phyloP scores from a whole-genome alignment of 2,888 invertebrate genomes.

The Philopedon plagiatum region DNA sequence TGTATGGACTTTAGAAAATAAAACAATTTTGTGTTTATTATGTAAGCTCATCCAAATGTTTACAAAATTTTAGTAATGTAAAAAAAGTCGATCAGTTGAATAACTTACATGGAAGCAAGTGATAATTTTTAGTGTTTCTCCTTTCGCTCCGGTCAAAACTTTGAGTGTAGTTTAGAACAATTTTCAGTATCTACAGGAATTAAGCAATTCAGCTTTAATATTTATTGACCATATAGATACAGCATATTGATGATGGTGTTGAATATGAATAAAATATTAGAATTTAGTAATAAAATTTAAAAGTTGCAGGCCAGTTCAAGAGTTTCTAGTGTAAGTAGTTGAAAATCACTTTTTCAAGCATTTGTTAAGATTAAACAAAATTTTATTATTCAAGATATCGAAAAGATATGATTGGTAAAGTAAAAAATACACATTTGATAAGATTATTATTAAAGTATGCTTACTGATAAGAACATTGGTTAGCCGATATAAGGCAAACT shows the following conservation, averaged over 20 bases:
- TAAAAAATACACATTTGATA: not conserved
- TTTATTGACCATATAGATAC: not conserved
- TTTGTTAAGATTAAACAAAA: not conserved
- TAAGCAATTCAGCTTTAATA: not conserved
- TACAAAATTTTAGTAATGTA: not conserved
- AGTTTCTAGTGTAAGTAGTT: conserved; percentile 8
- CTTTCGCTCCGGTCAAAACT: too few relatives aligned
- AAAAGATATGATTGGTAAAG: not conserved
- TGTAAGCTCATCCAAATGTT: too few relatives aligned
- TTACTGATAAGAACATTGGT: conserved; percentile 4
- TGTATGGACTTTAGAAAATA: not conserved
- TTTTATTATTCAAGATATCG: not conserved
- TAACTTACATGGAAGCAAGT: not conserved
- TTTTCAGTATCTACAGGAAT: conserved; percentile 1
- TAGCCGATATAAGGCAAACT: not conserved
- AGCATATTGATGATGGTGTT: not conserved
- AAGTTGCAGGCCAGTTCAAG: not conserved
- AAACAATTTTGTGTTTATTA: not conserved
- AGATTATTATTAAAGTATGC: conserved; percentile 8
- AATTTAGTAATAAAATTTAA: not conserved
- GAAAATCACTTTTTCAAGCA: not conserved
- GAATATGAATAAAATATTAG: not conserved
- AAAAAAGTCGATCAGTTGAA: not conserved
- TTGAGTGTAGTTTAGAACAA: not conserved
- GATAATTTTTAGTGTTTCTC: too few relatives aligned